Evolutionary conservation across 2,888 invertebrate species (phyloP).

Genomic region (Cabera pusaria): DNA sequence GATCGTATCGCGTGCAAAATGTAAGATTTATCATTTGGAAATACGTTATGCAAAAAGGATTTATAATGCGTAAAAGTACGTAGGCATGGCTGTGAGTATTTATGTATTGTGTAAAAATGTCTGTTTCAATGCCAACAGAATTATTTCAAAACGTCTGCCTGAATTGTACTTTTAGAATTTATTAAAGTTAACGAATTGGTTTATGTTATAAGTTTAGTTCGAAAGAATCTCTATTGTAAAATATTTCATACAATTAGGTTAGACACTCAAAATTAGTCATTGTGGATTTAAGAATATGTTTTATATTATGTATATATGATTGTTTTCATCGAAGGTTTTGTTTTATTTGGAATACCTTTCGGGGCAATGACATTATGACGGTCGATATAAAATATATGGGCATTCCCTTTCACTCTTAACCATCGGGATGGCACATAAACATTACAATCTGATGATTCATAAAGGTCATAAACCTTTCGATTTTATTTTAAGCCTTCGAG

Average conservation of each 20-base stretch:
- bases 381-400: constrained; percentile 10
- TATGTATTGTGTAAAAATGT: constrained; percentile 1
- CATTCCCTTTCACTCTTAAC: constrained; percentile 13
- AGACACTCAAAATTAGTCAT: constrained; percentile 28
- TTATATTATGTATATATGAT: constrained; percentile 19
- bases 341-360: constrained; percentile 16
- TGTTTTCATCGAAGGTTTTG: constrained; percentile 14
- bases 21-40: constrained; percentile 8
- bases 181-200: constrained; percentile 1
- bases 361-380: constrained; percentile 20
- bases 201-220: constrained; percentile 4
- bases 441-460: constrained; percentile 16
- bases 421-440: constrained; percentile 8
- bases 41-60: constrained; percentile 6
- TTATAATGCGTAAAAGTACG: constrained; percentile 4
- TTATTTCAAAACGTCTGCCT: background rate
- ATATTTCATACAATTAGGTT: constrained; percentile 15
- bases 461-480: constrained; percentile 15
- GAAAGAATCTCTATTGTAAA: constrained; percentile 10
- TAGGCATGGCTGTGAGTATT: background rate
- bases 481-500: constrained; percentile 18
- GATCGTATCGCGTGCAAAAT: constrained; percentile 12
- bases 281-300: constrained; percentile 19
- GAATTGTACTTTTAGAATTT: background rate
- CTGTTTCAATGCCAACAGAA: background rate